Base-by-base conservation (phyloP, 2,797 vertebrate genomes). In the Artibeus lituratus region DNA sequence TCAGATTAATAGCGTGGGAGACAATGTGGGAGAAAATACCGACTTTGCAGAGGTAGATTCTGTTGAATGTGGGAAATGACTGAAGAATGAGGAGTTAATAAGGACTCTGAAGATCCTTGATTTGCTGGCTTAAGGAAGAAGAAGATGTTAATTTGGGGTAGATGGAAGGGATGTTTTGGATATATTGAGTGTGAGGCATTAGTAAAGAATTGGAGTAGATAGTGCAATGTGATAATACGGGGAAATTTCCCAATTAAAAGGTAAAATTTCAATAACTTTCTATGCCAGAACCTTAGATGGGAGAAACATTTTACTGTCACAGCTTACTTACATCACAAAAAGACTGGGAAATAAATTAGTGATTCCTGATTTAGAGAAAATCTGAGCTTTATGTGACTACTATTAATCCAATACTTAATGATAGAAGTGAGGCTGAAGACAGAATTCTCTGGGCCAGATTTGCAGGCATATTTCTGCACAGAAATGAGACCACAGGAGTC, bases 321-420 rank as follows among this genome's bases (percentile, higher is more conserved):
- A 35, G 35, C 14, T 88, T 73, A 90, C n/a, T 62, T 62, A 62
- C 26, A 59, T 59, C 57, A 67, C 15, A 49, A 14, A 73, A 5
- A n/a, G 39, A 74, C 35, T 74, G 11, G 62, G 47, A 92, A 72
- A 81, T 59, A 85, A 72, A 65, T 77, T 49, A 94, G 35, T 92
- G 32, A 76, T n/a, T 88, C 90, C 11, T 53, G 53, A 96, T 5
- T 72, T 82, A 76, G 73, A 82, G 29, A 94, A 87, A 77, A 89
- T 29, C 39, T 91, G 47, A 62, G 14, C 35, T 77, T 77, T 44
- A 39, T 18, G 15, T 85, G 55, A 86, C 26, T 72, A 29, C 91
- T 82, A 85, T 44, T 85, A 94, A 92, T 53, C 67, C 7, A 90
- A 81, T 82, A 78, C 16, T 73, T 49, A 87, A 24, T 47, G 42